A percentile compares a stretch with the other conserved stretches of the same genome.
Evolutionary conservation across 2,113 vertebrate genomes (phyloP).

Genomic region (Sceloporus tristichus): DNA sequence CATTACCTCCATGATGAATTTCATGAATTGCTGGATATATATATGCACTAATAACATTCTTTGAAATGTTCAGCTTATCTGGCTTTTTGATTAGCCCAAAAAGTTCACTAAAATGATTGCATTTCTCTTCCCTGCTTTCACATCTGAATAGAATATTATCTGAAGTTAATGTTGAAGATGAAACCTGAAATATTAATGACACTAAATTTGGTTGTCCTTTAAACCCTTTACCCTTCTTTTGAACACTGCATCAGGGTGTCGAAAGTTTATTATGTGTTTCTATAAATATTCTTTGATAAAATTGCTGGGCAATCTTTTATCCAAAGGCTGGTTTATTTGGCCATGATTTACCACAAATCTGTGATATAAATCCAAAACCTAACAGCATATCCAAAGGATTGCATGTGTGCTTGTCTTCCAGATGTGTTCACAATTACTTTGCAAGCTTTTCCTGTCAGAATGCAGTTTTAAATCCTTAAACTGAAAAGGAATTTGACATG

Average conservation of each 20-base stretch:
- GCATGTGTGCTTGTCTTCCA: not conserved
- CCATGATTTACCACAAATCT: not conserved
- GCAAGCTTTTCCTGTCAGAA: not conserved
- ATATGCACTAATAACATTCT: not conserved
- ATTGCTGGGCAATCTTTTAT: not conserved
- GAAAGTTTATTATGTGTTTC: not conserved
- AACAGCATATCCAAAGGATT: not conserved
- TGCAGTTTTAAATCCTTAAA: not conserved
- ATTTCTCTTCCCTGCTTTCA: constrained; percentile 18
- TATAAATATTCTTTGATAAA: not conserved
- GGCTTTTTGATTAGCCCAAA: constrained; percentile 3
- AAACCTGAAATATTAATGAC: not conserved
- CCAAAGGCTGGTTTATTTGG: not conserved
- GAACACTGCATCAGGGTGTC: rapidly evolving
- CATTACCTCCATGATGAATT: constrained; percentile 54
- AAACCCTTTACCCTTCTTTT: not conserved
- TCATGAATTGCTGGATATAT: constrained; percentile 32
- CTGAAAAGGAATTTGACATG: not conserved
- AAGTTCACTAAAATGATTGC: not conserved
- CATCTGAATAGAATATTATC: not conserved
- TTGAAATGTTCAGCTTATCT: not conserved
- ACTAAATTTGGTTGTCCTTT: constrained; percentile 18
- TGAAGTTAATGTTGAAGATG: not conserved
- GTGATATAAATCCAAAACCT: not conserved
- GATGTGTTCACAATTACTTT: not conserved